Evolutionary conservation across 2,888 invertebrate genomes (phyloP).

Genomic region (Andrena trimmerana): DNA sequence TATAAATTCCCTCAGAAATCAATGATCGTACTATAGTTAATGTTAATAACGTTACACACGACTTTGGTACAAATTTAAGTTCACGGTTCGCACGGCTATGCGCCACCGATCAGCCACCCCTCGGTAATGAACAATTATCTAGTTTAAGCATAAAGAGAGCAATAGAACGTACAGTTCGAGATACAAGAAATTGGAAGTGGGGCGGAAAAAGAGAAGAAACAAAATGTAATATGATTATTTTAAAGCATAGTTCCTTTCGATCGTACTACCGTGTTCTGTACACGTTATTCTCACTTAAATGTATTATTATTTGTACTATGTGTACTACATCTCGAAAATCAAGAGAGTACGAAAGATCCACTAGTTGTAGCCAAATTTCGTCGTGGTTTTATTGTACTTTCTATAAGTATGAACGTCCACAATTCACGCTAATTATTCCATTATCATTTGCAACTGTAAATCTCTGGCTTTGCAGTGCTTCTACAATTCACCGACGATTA

Average conservation of each 20-base stretch:
- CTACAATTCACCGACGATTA: slow-evolving; percentile 5
- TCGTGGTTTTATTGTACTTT: slow-evolving; percentile 31
- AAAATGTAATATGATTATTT: slow-evolving; percentile 20
- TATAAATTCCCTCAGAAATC: slow-evolving; percentile 38
- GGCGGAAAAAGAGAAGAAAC: neutral
- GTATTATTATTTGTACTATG: slow-evolving; percentile 39
- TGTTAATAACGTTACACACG: slow-evolving; percentile 52
- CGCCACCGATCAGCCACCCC: slow-evolving; percentile 27
- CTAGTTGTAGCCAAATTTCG: slow-evolving; percentile 25
- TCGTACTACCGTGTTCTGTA: slow-evolving; percentile 9
- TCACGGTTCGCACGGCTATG: slow-evolving; percentile 48
- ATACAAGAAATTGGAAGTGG: slow-evolving; percentile 27
- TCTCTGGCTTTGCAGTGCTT: slow-evolving; percentile 10
- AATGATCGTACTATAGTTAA: slow-evolving; percentile 55
- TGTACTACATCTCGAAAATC: slow-evolving; percentile 37
- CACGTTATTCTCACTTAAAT: slow-evolving; percentile 24
- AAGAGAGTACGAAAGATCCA: slow-evolving; percentile 37
- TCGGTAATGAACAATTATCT: slow-evolving; percentile 19
- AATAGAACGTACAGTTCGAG: slow-evolving; percentile 45
- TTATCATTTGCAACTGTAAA: slow-evolving; percentile 4
- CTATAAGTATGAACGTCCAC: slow-evolving; percentile 25
- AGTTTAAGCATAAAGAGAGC: slow-evolving; percentile 49
- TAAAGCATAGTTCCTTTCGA: neutral
- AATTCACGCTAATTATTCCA: slow-evolving; percentile 14
- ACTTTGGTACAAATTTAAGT: slow-evolving; percentile 68